Base-by-base conservation (phyloP, 1,140 invertebrate genomes). In the Drosophila ficusphila region DNA sequence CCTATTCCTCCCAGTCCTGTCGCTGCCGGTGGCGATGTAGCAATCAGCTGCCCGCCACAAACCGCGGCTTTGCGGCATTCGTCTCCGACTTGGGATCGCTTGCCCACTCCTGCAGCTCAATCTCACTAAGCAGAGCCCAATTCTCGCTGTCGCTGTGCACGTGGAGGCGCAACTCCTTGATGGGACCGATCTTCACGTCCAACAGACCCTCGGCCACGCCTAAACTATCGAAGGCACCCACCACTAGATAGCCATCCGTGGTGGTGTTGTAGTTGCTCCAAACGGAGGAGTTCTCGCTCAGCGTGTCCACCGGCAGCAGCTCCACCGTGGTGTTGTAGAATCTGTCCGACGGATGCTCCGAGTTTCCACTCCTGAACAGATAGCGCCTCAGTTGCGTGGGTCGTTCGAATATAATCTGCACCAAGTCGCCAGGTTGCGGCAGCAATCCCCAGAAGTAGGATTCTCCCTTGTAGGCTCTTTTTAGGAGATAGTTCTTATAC, bases 391-490 rank as follows among this genome's bases (percentile, higher is more conserved):
- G 91, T 76, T 92, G 79, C 78, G 95, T 94, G 23, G 98, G 96
- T 62, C 94, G 93, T 47, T 93, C 92, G 91, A 98, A 98, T 90
- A 95, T 95, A 90, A 99, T 97, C 53, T 95, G 94, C 8, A 99
- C 92, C 38, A 95, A 93, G 91, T 99, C 97, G 1, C 96, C 97
- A 23, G 95, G 93, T 74, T 96, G 95, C 0, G 98, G 98, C 14
- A 96, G 93, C 9, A 97, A 91, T 11, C 97, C 97, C 98, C 98
- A 99, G 91, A 98, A 99, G 82, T 97, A 98, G 0, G 95, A 95
- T 81, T 97, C 95, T 0, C 98, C 98, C 36, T 94, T 93, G 89
- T 99, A 99, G 7, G 97, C 97, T 79, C 95, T 95, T 53, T 95
- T 93, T 4, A 98, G 82, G 0, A 95, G 95, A 90, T 96, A 97